Conservation (phyloP, 2,888 invertebrate genomes). For the Urechis unicinctus region DNA sequence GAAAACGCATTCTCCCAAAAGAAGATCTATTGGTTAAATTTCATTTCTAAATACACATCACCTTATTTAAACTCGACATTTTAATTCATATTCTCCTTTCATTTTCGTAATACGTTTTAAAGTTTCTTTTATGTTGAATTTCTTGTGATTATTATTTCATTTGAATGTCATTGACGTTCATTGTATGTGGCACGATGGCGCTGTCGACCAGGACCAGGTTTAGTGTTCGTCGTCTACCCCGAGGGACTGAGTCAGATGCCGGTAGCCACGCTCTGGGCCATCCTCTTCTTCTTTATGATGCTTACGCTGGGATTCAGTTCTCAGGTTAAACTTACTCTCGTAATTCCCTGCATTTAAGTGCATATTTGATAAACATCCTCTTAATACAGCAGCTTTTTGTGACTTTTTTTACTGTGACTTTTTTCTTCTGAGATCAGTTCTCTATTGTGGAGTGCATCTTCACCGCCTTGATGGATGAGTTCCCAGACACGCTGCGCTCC, state of each 20-base stretch:
- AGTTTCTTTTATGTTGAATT: too few species aligned
- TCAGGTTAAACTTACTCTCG: background rate
- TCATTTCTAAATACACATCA: too few species aligned
- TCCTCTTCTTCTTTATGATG: conserved; percentile 10
- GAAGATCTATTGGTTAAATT: too few species aligned
- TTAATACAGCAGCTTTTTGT: too few species aligned
- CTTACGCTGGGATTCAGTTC: conserved; percentile 9
- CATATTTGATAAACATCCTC: too few species aligned
- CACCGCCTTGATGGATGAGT: conserved; percentile 17
- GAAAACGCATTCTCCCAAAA: too few species aligned
- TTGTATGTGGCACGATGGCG: too few species aligned
- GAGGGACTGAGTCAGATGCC: conserved; percentile 8
- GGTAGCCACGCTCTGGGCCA: conserved; percentile 3
- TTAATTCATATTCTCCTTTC: too few species aligned
- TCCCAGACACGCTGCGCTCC: conserved; percentile 16
- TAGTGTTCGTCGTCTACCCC: conserved; percentile 9
- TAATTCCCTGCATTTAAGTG: too few species aligned
- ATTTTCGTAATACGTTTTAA: too few species aligned
- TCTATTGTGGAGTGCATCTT: conserved; percentile 18
- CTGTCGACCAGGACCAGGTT: conserved; percentile 7
- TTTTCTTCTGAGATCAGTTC: conserved; percentile 15
- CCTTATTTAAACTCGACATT: too few species aligned
- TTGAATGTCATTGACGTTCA: background rate
- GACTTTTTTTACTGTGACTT: background rate
- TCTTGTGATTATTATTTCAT: background rate